Base-by-base conservation (phyloP, 1,140 invertebrate genomes). In the Mylabris phalerata region DNA sequence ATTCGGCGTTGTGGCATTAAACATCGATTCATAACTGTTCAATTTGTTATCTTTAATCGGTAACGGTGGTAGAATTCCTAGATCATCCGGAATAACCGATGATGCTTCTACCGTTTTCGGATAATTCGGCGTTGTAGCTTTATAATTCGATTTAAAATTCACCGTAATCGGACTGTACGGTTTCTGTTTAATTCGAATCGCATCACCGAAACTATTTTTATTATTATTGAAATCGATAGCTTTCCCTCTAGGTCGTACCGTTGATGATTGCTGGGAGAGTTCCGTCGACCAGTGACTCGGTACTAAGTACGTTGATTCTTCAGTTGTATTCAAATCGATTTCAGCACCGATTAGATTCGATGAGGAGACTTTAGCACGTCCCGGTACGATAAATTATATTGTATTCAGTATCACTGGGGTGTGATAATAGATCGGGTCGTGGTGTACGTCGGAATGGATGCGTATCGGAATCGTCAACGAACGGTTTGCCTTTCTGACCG, bases 401-500 rank as follows among this genome's bases (percentile, higher is more conserved):
- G 11, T 75, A 74, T 60, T 78, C 75, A 60, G 80, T 63, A 45
- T 79, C 63, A 63, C 75, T 77, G 4, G 82, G 81, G 6, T 80
- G 78, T 42, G 80, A 78, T 2, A 84, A 67, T 4, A 85, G 77
- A 68, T 85, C 82, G 0, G 84, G 83, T 4, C 84, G 71, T 0
- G 84, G 84, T 0, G 84, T 85, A 40, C 84, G 75, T 54, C 79
- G 71, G 46, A 76, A 78, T n/a, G 61, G 59, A 24, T 64, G 44
- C 68, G 81, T 78, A 55, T 82, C 80, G 50, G 80, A 78, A 55
- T 86, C 83, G 9, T 82, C 81, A 2, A 86, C 82, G 66, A 87
- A 87, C 0, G 83, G 83, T 63, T 84, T 85, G 66, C 84, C 82
- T 11, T 79, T 73, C 67, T 86, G 84, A 48, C 85, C 85, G 52